Percentiles rank a stretch among this genome's conserved stretches.
Evolutionary conservation across 2,888 invertebrate genomes (phyloP).

Genomic region (Halictus quadricinctus): DNA sequence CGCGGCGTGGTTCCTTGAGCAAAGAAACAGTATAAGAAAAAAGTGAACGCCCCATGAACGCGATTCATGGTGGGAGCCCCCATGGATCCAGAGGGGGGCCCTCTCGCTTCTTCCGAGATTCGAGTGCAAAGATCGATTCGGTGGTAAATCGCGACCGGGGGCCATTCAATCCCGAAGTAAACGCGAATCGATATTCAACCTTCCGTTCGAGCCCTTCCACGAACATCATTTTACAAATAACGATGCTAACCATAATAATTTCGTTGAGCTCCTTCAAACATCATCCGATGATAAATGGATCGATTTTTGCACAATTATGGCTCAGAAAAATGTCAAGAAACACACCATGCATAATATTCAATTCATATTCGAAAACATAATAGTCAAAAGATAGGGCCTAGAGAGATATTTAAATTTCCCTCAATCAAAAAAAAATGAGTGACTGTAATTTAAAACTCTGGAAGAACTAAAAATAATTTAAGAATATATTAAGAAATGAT

Average conservation of each 20-base stretch:
- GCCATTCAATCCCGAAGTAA: background rate
- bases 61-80: conserved; percentile 33
- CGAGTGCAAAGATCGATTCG: conserved; percentile 29
- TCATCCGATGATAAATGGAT: too few relatives aligned
- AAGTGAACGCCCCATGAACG: conserved; percentile 17
- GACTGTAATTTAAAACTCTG: too few relatives aligned
- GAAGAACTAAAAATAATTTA: too few relatives aligned
- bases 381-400: too few relatives aligned
- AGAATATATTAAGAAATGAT: too few relatives aligned
- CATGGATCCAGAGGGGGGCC: conserved; percentile 24
- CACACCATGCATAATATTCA: background rate
- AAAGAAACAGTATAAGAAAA: conserved; percentile 41
- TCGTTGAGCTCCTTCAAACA: too few relatives aligned
- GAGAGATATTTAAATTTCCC: too few relatives aligned
- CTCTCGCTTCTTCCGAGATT: conserved; percentile 31
- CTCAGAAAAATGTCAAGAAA: background rate
- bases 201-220: background rate
- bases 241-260: background rate
- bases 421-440: too few relatives aligned
- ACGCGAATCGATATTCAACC: background rate
- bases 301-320: background rate
- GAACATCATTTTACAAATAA: background rate
- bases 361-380: too few relatives aligned
- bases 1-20: conserved; percentile 55
- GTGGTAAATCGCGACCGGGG: background rate